phyloP scores from a whole-genome alignment of 1,140 invertebrate species.

The Pogonomyrmex barbatus region DNA sequence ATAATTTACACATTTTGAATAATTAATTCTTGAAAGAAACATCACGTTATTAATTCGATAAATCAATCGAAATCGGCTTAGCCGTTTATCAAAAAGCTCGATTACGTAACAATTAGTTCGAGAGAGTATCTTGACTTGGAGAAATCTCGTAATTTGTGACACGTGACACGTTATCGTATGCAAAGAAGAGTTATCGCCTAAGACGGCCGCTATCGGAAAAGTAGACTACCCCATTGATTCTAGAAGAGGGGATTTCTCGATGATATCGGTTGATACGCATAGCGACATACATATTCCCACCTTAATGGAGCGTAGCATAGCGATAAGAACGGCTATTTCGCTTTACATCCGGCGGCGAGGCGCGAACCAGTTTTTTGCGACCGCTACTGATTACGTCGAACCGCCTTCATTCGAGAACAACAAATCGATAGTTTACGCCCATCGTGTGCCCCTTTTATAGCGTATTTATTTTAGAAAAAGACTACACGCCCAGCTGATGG shows the following conservation, averaged over 20 bases:
- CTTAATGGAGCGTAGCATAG: slow-evolving; percentile 26
- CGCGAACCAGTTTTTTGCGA: slow-evolving; percentile 36
- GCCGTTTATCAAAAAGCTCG: background rate
- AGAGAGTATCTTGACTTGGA: background rate
- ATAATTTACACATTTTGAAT: background rate
- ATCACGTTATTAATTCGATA: background rate
- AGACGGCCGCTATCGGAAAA: slow-evolving; percentile 50
- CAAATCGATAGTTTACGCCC: slow-evolving; percentile 60
- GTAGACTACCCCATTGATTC: background rate
- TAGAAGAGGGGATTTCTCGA: background rate
- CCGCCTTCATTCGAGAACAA: slow-evolving; percentile 53
- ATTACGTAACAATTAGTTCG: background rate
- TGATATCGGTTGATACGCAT: slow-evolving; percentile 1
- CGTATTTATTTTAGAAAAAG: slow-evolving; percentile 54
- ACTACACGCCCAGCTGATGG: background rate
- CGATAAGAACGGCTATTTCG: slow-evolving; percentile 39
- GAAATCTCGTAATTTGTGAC: background rate
- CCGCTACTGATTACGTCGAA: slow-evolving; percentile 46
- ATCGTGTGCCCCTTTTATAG: slow-evolving; percentile 42
- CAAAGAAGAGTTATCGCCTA: slow-evolving; percentile 8
- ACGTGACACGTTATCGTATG: background rate
- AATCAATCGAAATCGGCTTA: background rate
- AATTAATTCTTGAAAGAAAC: background rate
- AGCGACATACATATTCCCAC: slow-evolving; percentile 36
- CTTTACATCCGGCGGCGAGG: slow-evolving; percentile 19